phyloP scores from a whole-genome alignment of 2,113 vertebrate genomes.

The Hydrochoerus hydrochaeris region DNA sequence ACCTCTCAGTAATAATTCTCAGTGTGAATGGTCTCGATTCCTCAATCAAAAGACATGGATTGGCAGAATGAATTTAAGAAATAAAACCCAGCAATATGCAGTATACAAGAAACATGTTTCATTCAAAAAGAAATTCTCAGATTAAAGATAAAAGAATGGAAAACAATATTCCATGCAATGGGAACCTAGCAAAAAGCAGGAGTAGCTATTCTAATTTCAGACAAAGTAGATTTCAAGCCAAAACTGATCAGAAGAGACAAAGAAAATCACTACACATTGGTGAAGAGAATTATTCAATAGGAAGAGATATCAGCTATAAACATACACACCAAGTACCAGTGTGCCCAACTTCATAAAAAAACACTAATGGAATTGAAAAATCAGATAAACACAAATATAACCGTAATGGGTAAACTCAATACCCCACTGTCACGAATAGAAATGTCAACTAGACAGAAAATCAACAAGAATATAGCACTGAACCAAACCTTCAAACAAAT shows the following conservation, averaged over 20 bases:
- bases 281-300: not conserved
- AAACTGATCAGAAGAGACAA: not conserved
- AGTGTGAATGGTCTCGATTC: not conserved
- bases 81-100: not conserved
- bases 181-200: not conserved
- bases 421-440: not conserved
- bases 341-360: not conserved
- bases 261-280: not conserved
- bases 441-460: not conserved
- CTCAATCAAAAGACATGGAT: not conserved
- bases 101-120: not conserved
- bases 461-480: not conserved
- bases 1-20: not conserved
- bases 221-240: not conserved
- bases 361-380: not conserved
- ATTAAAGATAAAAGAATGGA: not conserved
- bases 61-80: not conserved
- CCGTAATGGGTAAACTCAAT: not conserved
- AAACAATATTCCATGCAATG: not conserved
- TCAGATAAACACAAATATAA: not conserved
- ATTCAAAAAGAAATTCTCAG: not conserved
- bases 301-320: not conserved
- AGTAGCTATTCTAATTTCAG: not conserved
- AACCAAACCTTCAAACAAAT: not conserved
- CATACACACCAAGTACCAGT: not conserved